Conservation (phyloP, 2,888 invertebrate genomes). For the Trachelus tabidus region DNA sequence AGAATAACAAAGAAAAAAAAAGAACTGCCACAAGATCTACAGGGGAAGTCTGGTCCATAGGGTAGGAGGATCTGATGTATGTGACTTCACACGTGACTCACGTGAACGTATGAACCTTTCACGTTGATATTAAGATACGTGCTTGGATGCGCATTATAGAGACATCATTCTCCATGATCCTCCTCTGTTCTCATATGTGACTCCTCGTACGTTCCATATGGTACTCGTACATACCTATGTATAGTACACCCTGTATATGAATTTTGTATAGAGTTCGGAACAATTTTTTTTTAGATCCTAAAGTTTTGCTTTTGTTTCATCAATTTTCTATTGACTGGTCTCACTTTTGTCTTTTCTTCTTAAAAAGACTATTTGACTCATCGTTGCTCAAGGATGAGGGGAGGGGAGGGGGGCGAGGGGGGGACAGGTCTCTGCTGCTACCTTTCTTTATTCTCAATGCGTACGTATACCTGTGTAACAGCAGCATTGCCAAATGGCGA, state of each 20-base stretch:
- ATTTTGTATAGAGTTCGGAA: not conserved
- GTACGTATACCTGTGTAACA: not conserved
- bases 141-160: constrained; percentile 42
- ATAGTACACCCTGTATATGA: not conserved
- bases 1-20: not conserved
- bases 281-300: not conserved
- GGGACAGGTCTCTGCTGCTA: not conserved
- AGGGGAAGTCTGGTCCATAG: not conserved
- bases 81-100: constrained; percentile 51
- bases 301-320: not conserved
- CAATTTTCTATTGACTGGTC: not conserved
- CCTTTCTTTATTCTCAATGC: not conserved
- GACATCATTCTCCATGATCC: constrained; percentile 35
- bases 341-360: not conserved
- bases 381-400: not conserved
- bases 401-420: no score
- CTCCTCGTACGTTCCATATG: not conserved
- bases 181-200: not conserved
- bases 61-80: constrained; percentile 43
- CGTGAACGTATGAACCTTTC: constrained; percentile 15
- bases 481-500: not conserved
- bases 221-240: not conserved
- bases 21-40: not conserved
- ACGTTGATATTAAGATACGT: constrained; percentile 32
- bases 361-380: not conserved